These are phyloP conservation scores for Maniola hyperantus DNA, from an alignment of 2,888 invertebrate species.

Conservation along the genomic window DNA sequence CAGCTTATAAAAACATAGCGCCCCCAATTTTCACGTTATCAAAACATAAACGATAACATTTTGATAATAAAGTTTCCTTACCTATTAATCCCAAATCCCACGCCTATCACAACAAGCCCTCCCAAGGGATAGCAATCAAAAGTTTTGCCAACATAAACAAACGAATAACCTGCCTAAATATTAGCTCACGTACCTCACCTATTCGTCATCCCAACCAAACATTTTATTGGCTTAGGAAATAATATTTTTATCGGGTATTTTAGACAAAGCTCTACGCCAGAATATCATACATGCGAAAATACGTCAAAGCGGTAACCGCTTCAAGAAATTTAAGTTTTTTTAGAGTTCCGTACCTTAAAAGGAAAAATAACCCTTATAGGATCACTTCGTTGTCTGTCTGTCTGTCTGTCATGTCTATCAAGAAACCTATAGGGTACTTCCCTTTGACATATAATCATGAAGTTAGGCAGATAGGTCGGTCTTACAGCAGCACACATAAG, in stretches of 20 bases:
- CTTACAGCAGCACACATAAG: no score
- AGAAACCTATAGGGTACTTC: no score
- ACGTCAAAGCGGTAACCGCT: background rate
- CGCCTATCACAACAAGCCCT: constrained; percentile 29
- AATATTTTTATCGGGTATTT: constrained; percentile 21
- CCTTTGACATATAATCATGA: no score
- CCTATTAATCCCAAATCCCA: constrained; percentile 24
- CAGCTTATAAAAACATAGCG: background rate
- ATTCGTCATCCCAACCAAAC: constrained; percentile 28
- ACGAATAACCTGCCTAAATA: constrained; percentile 35
- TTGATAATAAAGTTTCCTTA: constrained; percentile 18
- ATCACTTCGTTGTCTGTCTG: no score
- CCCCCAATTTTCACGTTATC: constrained; percentile 6
- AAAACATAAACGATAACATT: constrained; percentile 17
- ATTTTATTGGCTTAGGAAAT: constrained; percentile 23
- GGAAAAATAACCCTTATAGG: no score
- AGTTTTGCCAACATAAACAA: constrained; percentile 35
- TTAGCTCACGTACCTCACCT: constrained; percentile 31
- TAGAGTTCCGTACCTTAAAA: no score
- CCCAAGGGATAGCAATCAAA: constrained; percentile 34
- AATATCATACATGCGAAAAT: background rate
- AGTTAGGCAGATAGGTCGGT: no score
- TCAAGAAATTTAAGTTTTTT: background rate
- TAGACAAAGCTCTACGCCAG: background rate
- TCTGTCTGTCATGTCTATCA: no score